phyloP scores from a whole-genome alignment of 2,797 vertebrate species.

The Aldrovandia affinis region DNA sequence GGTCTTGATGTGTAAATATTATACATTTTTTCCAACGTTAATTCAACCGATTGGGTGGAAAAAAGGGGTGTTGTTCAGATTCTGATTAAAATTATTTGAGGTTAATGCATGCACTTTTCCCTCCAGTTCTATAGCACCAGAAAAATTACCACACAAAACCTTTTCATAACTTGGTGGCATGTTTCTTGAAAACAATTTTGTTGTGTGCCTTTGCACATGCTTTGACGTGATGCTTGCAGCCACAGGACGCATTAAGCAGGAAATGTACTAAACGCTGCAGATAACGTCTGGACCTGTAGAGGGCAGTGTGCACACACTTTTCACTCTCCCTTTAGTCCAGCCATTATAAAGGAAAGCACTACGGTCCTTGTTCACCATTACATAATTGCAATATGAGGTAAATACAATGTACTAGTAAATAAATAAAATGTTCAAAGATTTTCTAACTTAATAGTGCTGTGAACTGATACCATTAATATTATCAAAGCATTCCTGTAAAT shows the following conservation, averaged over 20 bases:
- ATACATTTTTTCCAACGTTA: no score
- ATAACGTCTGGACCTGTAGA: slow-evolving; percentile 25
- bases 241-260: background rate
- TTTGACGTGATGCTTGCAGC: background rate
- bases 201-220: background rate
- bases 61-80: background rate
- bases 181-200: background rate
- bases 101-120: background rate
- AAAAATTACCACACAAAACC: background rate
- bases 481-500: background rate
- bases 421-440: background rate
- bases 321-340: background rate
- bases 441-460: background rate
- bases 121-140: background rate
- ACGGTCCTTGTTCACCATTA: background rate
- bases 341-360: background rate
- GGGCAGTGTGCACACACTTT: slow-evolving; percentile 46
- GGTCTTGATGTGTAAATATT: no score
- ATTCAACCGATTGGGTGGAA: no score
- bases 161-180: background rate
- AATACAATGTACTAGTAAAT: background rate
- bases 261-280: background rate
- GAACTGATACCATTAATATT: background rate
- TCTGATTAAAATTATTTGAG: background rate
- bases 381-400: background rate